phyloP scores from a whole-genome alignment of 2,113 vertebrate species.

The Pelobates fuscus region DNA sequence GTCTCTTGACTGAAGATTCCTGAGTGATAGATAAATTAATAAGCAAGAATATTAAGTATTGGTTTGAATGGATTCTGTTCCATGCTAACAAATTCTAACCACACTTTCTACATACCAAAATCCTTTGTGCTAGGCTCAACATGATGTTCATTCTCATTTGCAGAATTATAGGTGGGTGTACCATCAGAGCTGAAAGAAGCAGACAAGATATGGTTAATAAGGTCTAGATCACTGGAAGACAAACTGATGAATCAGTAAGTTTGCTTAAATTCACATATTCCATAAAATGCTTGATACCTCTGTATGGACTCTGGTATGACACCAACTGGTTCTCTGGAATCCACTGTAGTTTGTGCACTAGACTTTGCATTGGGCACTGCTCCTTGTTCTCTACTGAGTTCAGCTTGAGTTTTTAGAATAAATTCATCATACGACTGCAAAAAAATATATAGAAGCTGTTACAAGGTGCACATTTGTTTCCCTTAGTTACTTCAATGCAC shows the following conservation, averaged over 20 bases:
- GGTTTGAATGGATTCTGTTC: no score
- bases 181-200: neutral
- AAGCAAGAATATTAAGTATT: neutral
- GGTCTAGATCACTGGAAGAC: neutral
- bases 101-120: neutral
- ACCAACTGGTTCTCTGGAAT: neutral
- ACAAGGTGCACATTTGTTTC: neutral
- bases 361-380: conserved; percentile 50
- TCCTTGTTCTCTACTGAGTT: conserved; percentile 81
- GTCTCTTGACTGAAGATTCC: conserved; percentile 13
- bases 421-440: conserved; percentile 88
- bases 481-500: no score
- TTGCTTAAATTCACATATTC: no score
- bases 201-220: neutral
- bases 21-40: neutral
- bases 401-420: conserved; percentile 94
- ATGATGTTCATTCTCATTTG: neutral
- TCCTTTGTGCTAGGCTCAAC: neutral
- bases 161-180: neutral
- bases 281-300: conserved; percentile 7
- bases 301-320: neutral
- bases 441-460: neutral
- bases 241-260: neutral
- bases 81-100: no score
- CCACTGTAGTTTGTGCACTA: neutral